A percentile compares a stretch with the other conserved stretches of the same genome.
phyloP scores from a whole-genome alignment of 2,113 vertebrate genomes.

The Cacatua alba region DNA sequence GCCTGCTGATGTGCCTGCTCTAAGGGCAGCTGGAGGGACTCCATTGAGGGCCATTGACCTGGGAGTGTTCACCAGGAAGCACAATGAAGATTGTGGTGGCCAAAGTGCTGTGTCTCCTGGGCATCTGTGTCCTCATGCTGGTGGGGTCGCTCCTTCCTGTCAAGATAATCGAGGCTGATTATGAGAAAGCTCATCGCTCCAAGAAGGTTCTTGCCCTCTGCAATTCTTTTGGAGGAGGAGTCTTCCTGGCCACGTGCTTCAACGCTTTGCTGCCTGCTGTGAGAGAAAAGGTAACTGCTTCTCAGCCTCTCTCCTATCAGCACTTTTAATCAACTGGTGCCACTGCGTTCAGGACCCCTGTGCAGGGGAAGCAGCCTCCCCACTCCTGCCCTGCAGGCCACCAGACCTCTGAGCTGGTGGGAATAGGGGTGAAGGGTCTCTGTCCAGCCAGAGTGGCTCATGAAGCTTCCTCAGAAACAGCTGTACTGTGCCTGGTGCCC shows the following conservation, averaged over 20 bases:
- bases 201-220: slow-evolving; percentile 79
- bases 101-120: slow-evolving; percentile 87
- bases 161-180: slow-evolving; percentile 78
- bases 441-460: rapidly evolving
- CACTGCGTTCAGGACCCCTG: rapidly evolving
- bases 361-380: rapidly evolving
- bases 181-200: slow-evolving; percentile 82
- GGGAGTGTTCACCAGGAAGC: neutral
- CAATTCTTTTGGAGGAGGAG: slow-evolving; percentile 88
- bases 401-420: neutral
- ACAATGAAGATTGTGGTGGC: slow-evolving; percentile 80
- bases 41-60: neutral
- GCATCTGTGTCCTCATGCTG: slow-evolving; percentile 86
- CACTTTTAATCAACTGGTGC: neutral
- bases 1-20: rapidly evolving
- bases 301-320: rapidly evolving
- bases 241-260: slow-evolving; percentile 94
- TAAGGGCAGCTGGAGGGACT: rapidly evolving
- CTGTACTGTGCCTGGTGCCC: neutral
- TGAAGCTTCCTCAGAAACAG: neutral
- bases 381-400: neutral
- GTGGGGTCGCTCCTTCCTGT: slow-evolving; percentile 86
- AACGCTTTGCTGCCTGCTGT: slow-evolving; percentile 88
- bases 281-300: slow-evolving; percentile 82
- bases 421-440: neutral